Base-by-base conservation (phyloP, 2,888 invertebrate genomes). In the Cataglyphis rosenhaueri region DNA sequence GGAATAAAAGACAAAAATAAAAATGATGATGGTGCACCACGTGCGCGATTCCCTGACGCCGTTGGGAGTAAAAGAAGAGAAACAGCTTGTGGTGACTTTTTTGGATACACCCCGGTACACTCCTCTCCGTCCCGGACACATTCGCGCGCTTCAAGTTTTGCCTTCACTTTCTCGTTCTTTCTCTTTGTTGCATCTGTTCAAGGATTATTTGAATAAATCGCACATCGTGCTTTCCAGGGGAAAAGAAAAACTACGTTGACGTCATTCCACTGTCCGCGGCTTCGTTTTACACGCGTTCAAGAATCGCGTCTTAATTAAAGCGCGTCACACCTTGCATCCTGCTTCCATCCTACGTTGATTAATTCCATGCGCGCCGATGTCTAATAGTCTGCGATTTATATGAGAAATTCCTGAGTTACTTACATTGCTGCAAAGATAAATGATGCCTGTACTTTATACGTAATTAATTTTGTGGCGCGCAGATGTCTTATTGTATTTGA, bases 221-320 rank as follows among this genome's bases (percentile, higher is more conserved):
- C n/a, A 55, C 38, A 66, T 38, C n/a, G 29, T 55, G 2, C 38
- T 48, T 48, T 76, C 41, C 29, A 52, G n/a, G n/a, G 18, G 3
- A n/a, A n/a, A n/a, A 15, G 41, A 5, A 66, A 55, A 55, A 76
- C 9, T 15, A 6, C 6, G n/a, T 76, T 68, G 68, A 76, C 68
- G 76, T 68, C 76, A 76, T 76, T 0, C 25, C 29, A n/a, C 68
- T 55, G n/a, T 41, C 66, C n/a, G 25, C 55, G 15, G 12, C 68
- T 9, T 68, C n/a, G 38, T 12, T 29, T 55, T 68, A 21, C 65
- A 15, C n/a, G 38, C 9, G n/a, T 48, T 68, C 25, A 55, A 41
- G 41, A n/a, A 68, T 68, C 55, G 68, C n/a, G 38, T 76, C 68
- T 76, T 68, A 76, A 76, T 76, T 76, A 76, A 76, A 55, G 55